Evolutionary conservation across 2,888 invertebrate genomes (phyloP).

Genomic region (Tupiocoris notatus): DNA sequence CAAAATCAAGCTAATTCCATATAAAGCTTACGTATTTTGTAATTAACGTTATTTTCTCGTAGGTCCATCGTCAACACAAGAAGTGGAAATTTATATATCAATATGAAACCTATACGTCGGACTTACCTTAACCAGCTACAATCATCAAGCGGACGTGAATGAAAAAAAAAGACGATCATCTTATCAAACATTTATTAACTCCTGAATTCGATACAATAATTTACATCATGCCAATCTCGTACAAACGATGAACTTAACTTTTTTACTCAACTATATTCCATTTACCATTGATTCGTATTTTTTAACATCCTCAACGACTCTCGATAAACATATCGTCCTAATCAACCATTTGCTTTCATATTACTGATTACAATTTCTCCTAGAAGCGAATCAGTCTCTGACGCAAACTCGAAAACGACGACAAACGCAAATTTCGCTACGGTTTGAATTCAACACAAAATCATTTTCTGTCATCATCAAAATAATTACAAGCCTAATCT

Average conservation of each 20-base stretch:
- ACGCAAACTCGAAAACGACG: not conserved
- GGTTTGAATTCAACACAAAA: not conserved
- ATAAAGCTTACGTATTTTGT: no score
- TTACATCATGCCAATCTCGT: not conserved
- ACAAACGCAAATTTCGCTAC: not conserved
- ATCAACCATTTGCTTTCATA: not conserved
- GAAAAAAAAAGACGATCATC: not conserved
- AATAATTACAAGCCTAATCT: slow-evolving; percentile 30
- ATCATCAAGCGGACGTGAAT: not conserved
- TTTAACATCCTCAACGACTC: not conserved
- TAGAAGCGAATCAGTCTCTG: not conserved
- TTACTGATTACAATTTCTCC: not conserved
- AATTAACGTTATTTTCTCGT: no score
- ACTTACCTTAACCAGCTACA: no score
- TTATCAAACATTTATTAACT: not conserved
- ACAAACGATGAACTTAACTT: not conserved
- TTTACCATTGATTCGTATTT: not conserved
- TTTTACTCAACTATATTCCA: not conserved
- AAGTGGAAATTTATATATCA: no score
- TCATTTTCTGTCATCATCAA: not conserved
- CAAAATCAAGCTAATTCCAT: no score
- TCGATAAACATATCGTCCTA: not conserved
- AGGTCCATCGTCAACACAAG: no score
- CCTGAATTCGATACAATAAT: not conserved
- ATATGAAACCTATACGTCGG: no score